Evolutionary conservation across 1,140 invertebrate genomes (phyloP), one percentile per base, ranked within the genome.

Genomic region (Saxidomus purpurata): DNA sequence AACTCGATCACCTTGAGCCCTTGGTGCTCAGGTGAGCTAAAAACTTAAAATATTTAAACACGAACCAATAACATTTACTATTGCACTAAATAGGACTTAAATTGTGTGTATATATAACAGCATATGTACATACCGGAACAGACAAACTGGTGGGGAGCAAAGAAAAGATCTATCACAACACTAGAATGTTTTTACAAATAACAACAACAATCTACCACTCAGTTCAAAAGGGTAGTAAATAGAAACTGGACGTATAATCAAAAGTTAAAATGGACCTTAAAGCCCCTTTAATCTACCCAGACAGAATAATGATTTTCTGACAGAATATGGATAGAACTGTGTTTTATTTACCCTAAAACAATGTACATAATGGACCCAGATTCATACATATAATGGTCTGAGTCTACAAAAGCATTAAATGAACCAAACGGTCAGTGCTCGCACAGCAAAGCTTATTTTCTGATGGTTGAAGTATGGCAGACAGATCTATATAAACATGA

Each of bases 181-280:
- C 61, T 31, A 67, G 61, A 67, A 67, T 67, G 31, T 67, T 31
- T 67, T 11, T 67, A 67, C 61, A 67, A 31, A 31, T 67, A 31
- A 31, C 19, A 67, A 67, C n/a, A n/a, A n/a, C n/a, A n/a, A n/a
- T n/a, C n/a, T n/a, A n/a, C n/a, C n/a, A n/a, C n/a, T n/a, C n/a
- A n/a, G n/a, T n/a, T n/a, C n/a, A n/a, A n/a, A n/a, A n/a, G n/a
- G n/a, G n/a, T n/a, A n/a, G n/a, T n/a, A 9, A 61, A 11, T 67
- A 36, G 19, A 67, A 67, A 28, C 25, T 31, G 8, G 3, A 28
- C 9, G 25, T 67, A 8, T 36, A 28, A 28, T 67, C 61, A 67
- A 31, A 22, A 3, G n/a, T 67, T 67, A 8, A 31, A 67, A 67
- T 1, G 31, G 11, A 31, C 17, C 19, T 8, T 11, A 28, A 67